A percentile compares a stretch with the other conserved stretches of the same genome.
phyloP scores from a whole-genome alignment of 1,140 invertebrate species.

The Drosophila equinoxialis region DNA sequence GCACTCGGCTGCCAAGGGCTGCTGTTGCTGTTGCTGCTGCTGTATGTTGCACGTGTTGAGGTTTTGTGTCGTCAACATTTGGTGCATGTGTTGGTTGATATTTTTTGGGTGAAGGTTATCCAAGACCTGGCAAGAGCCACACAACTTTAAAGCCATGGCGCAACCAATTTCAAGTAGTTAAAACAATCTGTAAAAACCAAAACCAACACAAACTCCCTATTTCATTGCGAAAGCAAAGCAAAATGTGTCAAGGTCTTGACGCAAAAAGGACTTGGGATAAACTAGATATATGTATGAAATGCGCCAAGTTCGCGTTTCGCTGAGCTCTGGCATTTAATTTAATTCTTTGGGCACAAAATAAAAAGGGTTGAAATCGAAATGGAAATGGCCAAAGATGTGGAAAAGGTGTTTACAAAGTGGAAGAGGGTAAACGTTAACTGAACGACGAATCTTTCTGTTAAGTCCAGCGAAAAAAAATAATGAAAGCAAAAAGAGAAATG shows the following conservation, averaged over 20 bases:
- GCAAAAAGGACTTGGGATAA: constrained; percentile 5
- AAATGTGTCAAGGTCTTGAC: constrained; percentile 73
- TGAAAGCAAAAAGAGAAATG: constrained; percentile 1
- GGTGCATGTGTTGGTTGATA: constrained; percentile 35
- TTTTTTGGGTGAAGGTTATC: constrained; percentile 60
- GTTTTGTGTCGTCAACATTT: constrained; percentile 58
- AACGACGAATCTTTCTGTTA: constrained; percentile 5
- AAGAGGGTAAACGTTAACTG: constrained; percentile 18
- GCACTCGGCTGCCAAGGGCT: constrained; percentile 64
- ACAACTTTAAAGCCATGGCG: constrained; percentile 36
- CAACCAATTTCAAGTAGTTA: constrained; percentile 49
- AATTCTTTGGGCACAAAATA: constrained; percentile 45
- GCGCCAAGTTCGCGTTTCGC: constrained; percentile 59
- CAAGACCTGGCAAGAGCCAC: background rate
- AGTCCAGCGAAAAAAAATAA: constrained; percentile 10
- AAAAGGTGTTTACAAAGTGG: constrained; percentile 50
- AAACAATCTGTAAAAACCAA: constrained; percentile 44
- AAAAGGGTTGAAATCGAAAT: constrained; percentile 56
- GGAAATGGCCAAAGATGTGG: constrained; percentile 47
- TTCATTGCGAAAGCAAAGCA: constrained; percentile 36
- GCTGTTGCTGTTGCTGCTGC: constrained; percentile 4
- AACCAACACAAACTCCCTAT: background rate
- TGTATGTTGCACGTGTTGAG: constrained; percentile 61
- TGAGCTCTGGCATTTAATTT: constrained; percentile 66
- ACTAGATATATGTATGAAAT: background rate